Evolutionary conservation across 2,797 vertebrate genomes (phyloP).

Genomic region (Melanotaenia pygmaea): DNA sequence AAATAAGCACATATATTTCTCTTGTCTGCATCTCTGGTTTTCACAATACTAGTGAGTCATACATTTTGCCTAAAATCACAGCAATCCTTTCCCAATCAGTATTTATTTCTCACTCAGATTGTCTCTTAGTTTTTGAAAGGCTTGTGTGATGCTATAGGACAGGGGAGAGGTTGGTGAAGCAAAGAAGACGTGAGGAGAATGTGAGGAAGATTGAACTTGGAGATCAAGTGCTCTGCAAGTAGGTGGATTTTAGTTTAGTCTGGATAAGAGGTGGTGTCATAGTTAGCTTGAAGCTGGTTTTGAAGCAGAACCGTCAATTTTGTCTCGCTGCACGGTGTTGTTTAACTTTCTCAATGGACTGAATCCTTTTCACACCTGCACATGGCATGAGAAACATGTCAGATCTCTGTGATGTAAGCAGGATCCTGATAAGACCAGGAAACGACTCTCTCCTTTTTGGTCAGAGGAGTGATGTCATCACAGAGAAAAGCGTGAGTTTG

Average conservation of each 20-base stretch:
- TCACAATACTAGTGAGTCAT: conserved; percentile 66
- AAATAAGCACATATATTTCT: conserved; percentile 43
- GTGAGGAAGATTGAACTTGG: conserved; percentile 32
- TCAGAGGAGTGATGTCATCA: conserved; percentile 78
- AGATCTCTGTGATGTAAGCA: conserved; percentile 59
- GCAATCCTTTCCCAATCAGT: conserved; percentile 57
- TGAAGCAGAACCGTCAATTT: conserved; percentile 13
- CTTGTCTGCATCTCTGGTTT: conserved; percentile 28
- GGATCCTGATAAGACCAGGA: conserved; percentile 60
- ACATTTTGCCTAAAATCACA: conserved; percentile 61
- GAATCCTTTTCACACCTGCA: conserved; percentile 51
- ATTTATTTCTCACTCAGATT: conserved; percentile 62
- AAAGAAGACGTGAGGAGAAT: conserved; percentile 67
- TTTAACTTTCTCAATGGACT: conserved; percentile 39
- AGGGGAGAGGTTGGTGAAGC: conserved; percentile 53
- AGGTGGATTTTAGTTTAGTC: conserved; percentile 36
- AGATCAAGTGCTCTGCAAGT: conserved; percentile 36
- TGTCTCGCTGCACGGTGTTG: background rate
- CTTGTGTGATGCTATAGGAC: conserved; percentile 42
- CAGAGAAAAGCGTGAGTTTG: conserved; percentile 54
- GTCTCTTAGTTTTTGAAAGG: conserved; percentile 57
- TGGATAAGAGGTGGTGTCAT: conserved; percentile 17
- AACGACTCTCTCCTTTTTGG: conserved; percentile 53
- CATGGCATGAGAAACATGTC: conserved; percentile 45
- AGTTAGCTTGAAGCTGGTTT: conserved; percentile 5